phyloP scores from a whole-genome alignment of 2,888 invertebrate genomes.

The Ormyrus labotus region DNA sequence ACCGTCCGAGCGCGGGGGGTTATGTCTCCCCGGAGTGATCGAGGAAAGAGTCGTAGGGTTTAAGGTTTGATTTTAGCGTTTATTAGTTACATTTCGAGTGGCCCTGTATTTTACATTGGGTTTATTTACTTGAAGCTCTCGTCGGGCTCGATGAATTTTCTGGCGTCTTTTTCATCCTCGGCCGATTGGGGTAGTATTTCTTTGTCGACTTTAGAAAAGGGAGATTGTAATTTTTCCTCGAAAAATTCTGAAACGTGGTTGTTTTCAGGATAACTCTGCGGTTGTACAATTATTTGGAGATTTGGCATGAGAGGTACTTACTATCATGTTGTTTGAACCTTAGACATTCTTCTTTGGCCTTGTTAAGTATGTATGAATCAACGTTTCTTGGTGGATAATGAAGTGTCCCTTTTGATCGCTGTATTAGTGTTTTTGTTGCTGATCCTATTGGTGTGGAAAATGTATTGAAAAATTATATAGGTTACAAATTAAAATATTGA shows the following conservation, averaged over 20 bases:
- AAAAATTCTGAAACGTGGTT: slow-evolving; percentile 25
- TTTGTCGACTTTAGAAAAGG: slow-evolving; percentile 17
- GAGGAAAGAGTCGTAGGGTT: not conserved
- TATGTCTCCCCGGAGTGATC: not conserved
- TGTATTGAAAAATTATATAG: not conserved
- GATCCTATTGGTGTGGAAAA: not conserved
- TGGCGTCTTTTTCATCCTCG: not conserved
- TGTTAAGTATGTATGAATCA: slow-evolving; percentile 14
- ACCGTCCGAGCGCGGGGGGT: not conserved
- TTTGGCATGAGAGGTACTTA: not conserved
- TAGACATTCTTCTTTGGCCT: slow-evolving; percentile 18
- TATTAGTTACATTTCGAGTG: not conserved
- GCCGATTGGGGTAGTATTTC: slow-evolving; percentile 13
- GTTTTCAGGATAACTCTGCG: not conserved
- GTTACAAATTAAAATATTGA: not conserved
- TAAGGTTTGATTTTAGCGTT: not conserved
- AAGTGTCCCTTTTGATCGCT: slow-evolving; percentile 9
- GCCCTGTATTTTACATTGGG: too few species aligned
- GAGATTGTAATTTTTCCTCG: slow-evolving; percentile 4
- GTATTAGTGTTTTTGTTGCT: not conserved
- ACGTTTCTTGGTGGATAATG: not conserved
- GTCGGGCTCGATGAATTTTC: not conserved
- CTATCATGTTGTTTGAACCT: slow-evolving; percentile 39
- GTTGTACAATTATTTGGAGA: too few species aligned
- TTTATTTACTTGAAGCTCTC: slow-evolving; percentile 15